These are phyloP conservation scores for Axea sp. DNA, from an alignment of 2,888 invertebrate genomes.

Conservation along the genomic window DNA sequence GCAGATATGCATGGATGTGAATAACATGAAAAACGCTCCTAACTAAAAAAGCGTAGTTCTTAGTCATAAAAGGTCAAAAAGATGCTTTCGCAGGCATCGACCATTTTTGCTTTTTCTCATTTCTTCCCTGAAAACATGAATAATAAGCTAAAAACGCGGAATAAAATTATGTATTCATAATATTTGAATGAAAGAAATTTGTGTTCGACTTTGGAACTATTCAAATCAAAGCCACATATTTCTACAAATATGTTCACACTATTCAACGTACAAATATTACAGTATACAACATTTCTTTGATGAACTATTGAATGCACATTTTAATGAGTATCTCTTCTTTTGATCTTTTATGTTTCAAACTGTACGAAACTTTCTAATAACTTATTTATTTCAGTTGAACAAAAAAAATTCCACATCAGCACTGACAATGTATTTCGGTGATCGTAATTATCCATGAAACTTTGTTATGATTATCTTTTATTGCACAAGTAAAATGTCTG, in stretches of 20 bases:
- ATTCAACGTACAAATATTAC: too few relatives aligned
- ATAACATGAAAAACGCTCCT: slow-evolving; percentile 18
- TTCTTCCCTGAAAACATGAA: slow-evolving; percentile 9
- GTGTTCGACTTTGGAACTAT: too few relatives aligned
- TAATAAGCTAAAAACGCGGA: background rate
- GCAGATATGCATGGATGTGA: slow-evolving; percentile 22
- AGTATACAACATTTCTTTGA: slow-evolving; percentile 1
- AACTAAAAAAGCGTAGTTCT: slow-evolving; percentile 12
- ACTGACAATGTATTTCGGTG: too few relatives aligned
- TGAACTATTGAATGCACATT: slow-evolving; percentile 13
- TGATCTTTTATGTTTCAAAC: slow-evolving; percentile 4
- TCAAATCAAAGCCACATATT: too few relatives aligned
- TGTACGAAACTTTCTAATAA: slow-evolving; percentile 4
- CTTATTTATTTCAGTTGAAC: slow-evolving; percentile 13
- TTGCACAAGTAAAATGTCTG: too few relatives aligned
- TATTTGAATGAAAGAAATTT: too few relatives aligned
- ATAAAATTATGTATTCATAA: background rate
- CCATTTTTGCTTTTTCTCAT: background rate
- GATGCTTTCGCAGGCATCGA: slow-evolving; percentile 13
- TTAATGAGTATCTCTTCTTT: slow-evolving; percentile 21
- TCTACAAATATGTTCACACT: too few relatives aligned
- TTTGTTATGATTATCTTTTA: too few relatives aligned
- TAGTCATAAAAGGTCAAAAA: slow-evolving; percentile 13
- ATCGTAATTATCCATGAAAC: too few relatives aligned
- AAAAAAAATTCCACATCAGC: too few relatives aligned